phyloP scores from a whole-genome alignment of 2,113 vertebrate species.

The Passer domesticus region DNA sequence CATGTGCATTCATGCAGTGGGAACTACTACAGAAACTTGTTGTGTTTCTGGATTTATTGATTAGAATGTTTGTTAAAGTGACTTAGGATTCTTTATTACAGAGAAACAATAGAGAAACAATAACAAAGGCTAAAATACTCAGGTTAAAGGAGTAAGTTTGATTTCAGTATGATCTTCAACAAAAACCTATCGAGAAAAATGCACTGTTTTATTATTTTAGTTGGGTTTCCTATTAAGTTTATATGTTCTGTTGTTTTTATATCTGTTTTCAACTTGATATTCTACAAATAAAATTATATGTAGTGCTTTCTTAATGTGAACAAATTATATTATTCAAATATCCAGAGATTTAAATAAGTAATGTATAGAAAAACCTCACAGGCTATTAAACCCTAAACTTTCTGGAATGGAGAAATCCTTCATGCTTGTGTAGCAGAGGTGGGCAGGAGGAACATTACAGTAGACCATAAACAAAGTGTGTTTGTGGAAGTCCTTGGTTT shows the following conservation, averaged over 20 bases:
- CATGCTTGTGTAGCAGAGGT: background rate
- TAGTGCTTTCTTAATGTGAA: background rate
- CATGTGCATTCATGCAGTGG: background rate
- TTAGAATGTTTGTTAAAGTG: background rate
- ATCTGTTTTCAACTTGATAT: background rate
- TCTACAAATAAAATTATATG: conserved; percentile 24
- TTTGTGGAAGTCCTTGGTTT: background rate
- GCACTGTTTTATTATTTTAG: background rate
- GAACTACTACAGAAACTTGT: background rate
- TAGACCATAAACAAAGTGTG: background rate
- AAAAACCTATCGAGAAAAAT: background rate
- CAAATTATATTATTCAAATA: background rate
- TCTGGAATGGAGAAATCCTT: background rate
- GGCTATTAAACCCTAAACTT: background rate
- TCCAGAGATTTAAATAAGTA: background rate
- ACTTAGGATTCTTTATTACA: background rate
- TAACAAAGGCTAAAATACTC: background rate
- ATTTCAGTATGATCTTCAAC: no score
- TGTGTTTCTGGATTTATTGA: background rate
- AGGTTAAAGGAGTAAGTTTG: background rate
- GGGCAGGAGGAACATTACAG: background rate
- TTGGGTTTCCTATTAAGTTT: background rate
- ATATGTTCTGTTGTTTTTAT: background rate
- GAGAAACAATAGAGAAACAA: background rate
- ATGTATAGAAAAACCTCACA: background rate